phyloP scores from a whole-genome alignment of 2,113 vertebrate genomes.

The Ursus arctos region DNA sequence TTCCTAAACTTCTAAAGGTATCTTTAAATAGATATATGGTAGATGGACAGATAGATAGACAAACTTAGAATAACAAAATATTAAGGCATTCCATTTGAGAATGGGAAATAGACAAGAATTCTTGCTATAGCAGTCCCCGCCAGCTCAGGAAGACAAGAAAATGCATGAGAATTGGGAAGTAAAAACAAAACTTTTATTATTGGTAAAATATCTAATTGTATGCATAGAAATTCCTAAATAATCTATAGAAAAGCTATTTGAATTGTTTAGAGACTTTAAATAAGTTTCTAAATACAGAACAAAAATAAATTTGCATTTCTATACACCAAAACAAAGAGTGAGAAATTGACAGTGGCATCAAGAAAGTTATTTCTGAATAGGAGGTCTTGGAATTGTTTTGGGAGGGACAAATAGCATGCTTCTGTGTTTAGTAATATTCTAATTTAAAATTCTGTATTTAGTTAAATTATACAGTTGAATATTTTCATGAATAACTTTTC shows the following conservation, averaged over 20 bases:
- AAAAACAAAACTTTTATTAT: background rate
- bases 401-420: background rate
- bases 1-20: background rate
- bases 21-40: background rate
- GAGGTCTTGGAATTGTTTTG: background rate
- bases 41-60: background rate
- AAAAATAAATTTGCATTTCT: background rate
- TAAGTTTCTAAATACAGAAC: background rate
- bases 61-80: background rate
- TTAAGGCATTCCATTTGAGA: background rate
- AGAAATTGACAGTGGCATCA: background rate
- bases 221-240: background rate
- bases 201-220: background rate
- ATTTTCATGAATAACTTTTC: background rate
- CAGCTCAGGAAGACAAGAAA: background rate
- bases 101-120: background rate
- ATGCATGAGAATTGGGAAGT: background rate
- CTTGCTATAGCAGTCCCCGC: background rate
- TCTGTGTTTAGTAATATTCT: background rate
- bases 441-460: background rate
- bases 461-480: background rate
- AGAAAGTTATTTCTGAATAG: background rate
- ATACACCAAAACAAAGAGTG: background rate
- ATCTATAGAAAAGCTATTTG: background rate
- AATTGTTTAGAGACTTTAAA: background rate